Evolutionary conservation across 2,113 vertebrate species (phyloP).

Genomic region (Tichodroma muraria): DNA sequence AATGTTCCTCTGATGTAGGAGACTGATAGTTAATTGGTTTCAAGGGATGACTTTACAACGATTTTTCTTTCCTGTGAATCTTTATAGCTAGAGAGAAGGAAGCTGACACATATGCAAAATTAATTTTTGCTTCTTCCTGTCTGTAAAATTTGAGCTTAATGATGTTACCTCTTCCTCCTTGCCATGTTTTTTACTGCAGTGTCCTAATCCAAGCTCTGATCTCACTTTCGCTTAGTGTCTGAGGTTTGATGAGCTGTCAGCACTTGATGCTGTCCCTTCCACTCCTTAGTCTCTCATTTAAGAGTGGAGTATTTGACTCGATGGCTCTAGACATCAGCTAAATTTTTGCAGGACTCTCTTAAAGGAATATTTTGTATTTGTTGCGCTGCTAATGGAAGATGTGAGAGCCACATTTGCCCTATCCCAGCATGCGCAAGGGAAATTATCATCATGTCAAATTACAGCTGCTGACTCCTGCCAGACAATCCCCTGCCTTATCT

Average conservation of each 20-base stretch:
- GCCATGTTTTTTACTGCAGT: neutral
- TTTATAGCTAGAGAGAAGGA: neutral
- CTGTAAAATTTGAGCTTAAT: neutral
- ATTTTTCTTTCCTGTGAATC: neutral
- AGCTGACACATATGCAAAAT: neutral
- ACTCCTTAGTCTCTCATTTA: neutral
- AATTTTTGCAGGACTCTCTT: neutral
- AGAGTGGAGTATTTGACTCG: neutral
- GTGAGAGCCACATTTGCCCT: neutral
- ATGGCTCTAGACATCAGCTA: neutral
- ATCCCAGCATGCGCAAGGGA: neutral
- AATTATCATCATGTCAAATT: conserved; percentile 29
- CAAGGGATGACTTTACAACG: neutral
- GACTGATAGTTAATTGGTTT: neutral
- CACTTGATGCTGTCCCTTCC: neutral
- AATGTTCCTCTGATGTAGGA: neutral
- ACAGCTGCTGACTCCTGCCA: conserved; percentile 18
- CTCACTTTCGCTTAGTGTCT: neutral
- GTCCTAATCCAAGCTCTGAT: neutral
- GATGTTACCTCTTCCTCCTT: neutral
- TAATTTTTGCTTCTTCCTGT: neutral
- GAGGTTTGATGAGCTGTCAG: neutral
- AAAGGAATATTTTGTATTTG: neutral
- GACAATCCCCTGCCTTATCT: conserved; percentile 26
- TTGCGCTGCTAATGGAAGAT: conserved; percentile 19